phyloP scores from a whole-genome alignment of 2,888 invertebrate genomes.

The Pteria penguin region DNA sequence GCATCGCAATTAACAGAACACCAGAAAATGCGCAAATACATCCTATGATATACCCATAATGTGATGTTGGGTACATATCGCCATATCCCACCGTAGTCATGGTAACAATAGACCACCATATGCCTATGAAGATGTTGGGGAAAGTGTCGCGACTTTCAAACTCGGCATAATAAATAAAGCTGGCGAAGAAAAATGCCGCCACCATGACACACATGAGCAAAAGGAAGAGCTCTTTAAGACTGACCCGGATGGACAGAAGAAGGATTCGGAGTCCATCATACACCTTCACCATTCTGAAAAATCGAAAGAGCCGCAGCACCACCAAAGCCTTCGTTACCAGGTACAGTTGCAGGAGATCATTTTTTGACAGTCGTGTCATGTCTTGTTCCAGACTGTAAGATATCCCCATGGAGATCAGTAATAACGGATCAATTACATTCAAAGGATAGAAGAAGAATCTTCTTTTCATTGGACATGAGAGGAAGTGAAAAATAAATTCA shows the following conservation, averaged over 20 bases:
- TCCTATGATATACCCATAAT: constrained; percentile 58
- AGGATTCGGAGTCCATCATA: constrained; percentile 64
- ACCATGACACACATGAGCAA: constrained; percentile 67
- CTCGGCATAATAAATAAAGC: constrained; percentile 70
- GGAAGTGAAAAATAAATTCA: constrained; percentile 65
- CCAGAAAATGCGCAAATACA: constrained; percentile 61
- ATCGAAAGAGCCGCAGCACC: constrained; percentile 46
- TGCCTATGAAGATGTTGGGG: constrained; percentile 59
- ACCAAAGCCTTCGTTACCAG: constrained; percentile 33
- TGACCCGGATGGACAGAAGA: constrained; percentile 65
- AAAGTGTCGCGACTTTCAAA: constrained; percentile 52
- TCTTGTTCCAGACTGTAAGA: constrained; percentile 22
- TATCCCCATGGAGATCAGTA: constrained; percentile 48
- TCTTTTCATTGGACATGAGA: constrained; percentile 54
- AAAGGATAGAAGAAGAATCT: constrained; percentile 53
- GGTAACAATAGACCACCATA: constrained; percentile 75
- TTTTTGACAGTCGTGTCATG: neutral
- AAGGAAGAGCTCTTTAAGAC: constrained; percentile 67
- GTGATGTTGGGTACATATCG: constrained; percentile 60
- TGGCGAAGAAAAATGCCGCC: constrained; percentile 70
- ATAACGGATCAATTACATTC: constrained; percentile 53
- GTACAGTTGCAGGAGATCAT: constrained; percentile 5
- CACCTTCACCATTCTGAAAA: constrained; percentile 51
- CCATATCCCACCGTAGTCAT: constrained; percentile 75
- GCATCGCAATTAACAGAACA: constrained; percentile 63